Conservation (phyloP, 2,113 vertebrate species). For the Tichodroma muraria region DNA sequence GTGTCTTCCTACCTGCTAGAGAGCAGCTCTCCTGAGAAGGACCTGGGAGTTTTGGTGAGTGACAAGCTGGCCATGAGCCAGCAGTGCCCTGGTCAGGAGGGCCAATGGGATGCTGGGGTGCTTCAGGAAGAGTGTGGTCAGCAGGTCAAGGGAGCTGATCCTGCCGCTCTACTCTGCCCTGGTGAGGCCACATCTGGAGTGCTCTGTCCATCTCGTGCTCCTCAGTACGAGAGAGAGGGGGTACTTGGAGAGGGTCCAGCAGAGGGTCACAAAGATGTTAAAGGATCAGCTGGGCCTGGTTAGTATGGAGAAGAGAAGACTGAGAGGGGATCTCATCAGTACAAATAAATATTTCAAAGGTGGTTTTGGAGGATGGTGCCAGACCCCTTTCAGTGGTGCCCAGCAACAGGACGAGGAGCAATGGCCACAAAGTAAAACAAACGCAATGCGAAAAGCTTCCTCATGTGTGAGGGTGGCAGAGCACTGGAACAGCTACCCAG, state of each 20-base stretch:
- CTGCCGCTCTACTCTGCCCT: background rate
- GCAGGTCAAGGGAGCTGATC: background rate
- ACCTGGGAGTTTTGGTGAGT: background rate
- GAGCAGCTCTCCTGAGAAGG: background rate
- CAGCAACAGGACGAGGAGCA: accelerated
- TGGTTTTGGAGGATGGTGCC: background rate
- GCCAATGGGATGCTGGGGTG: background rate
- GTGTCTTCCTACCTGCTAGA: background rate
- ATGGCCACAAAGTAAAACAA: background rate
- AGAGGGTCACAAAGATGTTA: background rate
- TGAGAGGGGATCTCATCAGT: background rate
- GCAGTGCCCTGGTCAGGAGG: background rate
- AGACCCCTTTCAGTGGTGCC: background rate
- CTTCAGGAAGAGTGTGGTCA: background rate
- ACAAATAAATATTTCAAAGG: background rate
- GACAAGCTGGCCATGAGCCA: background rate
- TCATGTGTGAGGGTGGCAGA: background rate
- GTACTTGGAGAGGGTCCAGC: background rate
- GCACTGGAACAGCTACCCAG: background rate
- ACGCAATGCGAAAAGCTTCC: accelerated
- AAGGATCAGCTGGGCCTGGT: background rate
- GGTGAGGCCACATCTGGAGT: background rate
- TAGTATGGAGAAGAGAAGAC: no score
- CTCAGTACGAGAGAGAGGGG: no score
- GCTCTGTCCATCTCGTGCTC: background rate